phyloP scores from a whole-genome alignment of 1,140 invertebrate species.

The Conus betulinus region DNA sequence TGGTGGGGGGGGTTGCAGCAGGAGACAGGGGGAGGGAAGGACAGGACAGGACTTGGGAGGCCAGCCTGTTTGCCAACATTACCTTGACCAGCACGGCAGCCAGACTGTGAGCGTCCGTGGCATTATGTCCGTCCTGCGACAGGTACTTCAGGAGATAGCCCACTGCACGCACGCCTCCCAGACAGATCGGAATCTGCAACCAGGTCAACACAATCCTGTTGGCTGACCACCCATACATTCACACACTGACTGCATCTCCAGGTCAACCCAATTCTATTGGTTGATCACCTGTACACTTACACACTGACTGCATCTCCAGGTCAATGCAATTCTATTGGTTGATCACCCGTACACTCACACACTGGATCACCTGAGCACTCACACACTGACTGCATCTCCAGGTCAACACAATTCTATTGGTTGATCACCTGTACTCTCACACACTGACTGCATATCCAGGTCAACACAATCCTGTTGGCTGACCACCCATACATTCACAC shows the following conservation, averaged over 20 bases:
- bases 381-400: too few species aligned
- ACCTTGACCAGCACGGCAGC: conserved; percentile 89
- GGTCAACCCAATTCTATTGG: too few species aligned
- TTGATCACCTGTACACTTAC: too few species aligned
- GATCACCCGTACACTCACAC: too few species aligned
- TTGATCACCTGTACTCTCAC: too few species aligned
- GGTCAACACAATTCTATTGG: too few species aligned
- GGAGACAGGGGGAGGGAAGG: not conserved
- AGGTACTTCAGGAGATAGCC: conserved; percentile 90
- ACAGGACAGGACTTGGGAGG: conserved; percentile 2
- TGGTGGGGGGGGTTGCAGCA: too few species aligned
- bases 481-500: not conserved
- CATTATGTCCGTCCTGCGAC: conserved; percentile 80
- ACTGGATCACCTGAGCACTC: too few species aligned
- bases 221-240: not conserved
- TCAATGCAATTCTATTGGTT: too few species aligned
- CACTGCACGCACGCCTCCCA: conserved; percentile 89
- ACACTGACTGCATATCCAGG: too few species aligned
- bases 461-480: not conserved
- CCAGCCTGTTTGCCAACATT: not conserved
- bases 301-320: too few species aligned
- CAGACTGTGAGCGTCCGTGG: conserved; percentile 82
- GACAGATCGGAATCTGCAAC: conserved; percentile 82
- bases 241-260: too few species aligned
- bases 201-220: not conserved